Percentiles rank a stretch among this genome's conserved stretches.
phyloP scores from a whole-genome alignment of 2,113 vertebrate genomes.

The Felis catus region DNA sequence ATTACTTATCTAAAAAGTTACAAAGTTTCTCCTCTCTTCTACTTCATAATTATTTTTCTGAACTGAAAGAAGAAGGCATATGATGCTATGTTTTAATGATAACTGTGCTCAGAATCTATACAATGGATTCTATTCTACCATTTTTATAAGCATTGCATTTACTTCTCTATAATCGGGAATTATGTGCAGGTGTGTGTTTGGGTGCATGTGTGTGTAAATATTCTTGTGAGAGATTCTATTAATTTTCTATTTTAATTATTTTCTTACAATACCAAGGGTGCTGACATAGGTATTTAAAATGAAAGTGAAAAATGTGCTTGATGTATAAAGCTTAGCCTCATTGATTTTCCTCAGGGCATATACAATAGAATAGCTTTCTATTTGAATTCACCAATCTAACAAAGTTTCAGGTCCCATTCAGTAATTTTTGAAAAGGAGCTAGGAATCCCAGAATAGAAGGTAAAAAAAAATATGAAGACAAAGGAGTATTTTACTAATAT shows the following conservation, averaged over 20 bases:
- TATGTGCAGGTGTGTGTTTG: background rate
- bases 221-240: background rate
- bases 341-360: slow-evolving; percentile 54
- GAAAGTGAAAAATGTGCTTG: slow-evolving; percentile 42
- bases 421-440: slow-evolving; percentile 21
- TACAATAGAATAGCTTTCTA: slow-evolving; percentile 56
- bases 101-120: background rate
- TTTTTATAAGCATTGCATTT: background rate
- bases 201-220: background rate
- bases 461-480: background rate
- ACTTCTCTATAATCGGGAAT: background rate
- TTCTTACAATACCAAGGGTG: slow-evolving; percentile 33
- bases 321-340: slow-evolving; percentile 24
- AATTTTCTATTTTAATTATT: slow-evolving; percentile 61
- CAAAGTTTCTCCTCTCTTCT: background rate
- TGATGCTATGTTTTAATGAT: background rate
- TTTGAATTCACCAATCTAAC: slow-evolving; percentile 13
- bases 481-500: background rate
- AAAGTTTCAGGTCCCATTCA: slow-evolving; percentile 1
- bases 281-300: slow-evolving; percentile 41
- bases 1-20: background rate
- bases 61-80: background rate
- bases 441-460: background rate
- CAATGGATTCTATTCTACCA: background rate
- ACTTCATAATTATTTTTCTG: background rate